phyloP scores from a whole-genome alignment of 2,888 invertebrate genomes.

The Yponomeuta cagnagella region DNA sequence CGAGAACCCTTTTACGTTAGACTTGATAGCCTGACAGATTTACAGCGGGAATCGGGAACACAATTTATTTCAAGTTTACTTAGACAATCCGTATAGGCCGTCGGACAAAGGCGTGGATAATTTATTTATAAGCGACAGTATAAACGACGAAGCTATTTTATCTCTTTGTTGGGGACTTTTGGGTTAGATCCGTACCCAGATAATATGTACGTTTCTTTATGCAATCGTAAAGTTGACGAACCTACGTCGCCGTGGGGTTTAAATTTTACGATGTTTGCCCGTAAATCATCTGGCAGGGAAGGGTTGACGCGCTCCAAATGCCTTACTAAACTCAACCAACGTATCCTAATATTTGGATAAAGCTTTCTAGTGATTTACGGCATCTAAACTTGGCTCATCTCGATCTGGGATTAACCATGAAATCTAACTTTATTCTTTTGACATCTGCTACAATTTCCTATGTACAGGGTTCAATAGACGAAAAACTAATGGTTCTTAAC shows the following conservation, averaged over 20 bases:
- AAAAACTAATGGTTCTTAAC: neutral
- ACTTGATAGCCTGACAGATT: slow-evolving; percentile 49
- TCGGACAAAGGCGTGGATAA: slow-evolving; percentile 57
- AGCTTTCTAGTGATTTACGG: neutral
- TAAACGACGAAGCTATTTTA: slow-evolving; percentile 58
- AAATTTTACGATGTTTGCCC: slow-evolving; percentile 28
- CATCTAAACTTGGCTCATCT: neutral
- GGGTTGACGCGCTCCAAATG: slow-evolving; percentile 25
- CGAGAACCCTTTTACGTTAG: slow-evolving; percentile 11
- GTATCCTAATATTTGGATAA: neutral
- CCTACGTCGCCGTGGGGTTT: slow-evolving; percentile 52
- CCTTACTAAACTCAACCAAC: neutral
- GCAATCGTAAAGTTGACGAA: slow-evolving; percentile 57
- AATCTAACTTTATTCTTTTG: neutral
- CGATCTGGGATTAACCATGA: neutral
- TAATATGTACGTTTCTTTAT: slow-evolving; percentile 59
- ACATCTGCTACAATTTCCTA: neutral
- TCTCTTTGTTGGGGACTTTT: slow-evolving; percentile 63
- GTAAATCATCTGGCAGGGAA: slow-evolving; percentile 36
- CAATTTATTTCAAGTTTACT: slow-evolving; percentile 60
- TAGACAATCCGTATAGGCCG: slow-evolving; percentile 50
- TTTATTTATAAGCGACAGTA: slow-evolving; percentile 62
- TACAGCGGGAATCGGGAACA: slow-evolving; percentile 45
- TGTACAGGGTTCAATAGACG: neutral
- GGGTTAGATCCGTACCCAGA: slow-evolving; percentile 58